Evolutionary conservation across 2,113 vertebrate genomes (phyloP), one percentile per base, ranked within the genome.

Genomic region (Falcunculus frontatus): DNA sequence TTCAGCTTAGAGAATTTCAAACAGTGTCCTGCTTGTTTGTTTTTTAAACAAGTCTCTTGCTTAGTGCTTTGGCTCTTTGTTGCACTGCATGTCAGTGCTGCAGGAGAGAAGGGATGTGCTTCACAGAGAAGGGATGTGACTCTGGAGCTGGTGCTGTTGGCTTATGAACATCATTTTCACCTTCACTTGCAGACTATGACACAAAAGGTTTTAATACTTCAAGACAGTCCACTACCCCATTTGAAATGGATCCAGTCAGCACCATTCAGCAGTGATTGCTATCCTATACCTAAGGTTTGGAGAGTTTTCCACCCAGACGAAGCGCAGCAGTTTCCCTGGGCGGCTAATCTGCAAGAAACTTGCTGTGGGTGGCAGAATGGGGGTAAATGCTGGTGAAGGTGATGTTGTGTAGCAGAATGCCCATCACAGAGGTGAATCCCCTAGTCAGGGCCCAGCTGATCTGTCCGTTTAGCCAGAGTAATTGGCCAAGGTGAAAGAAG

Each of bases 1-100:
- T 87, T 81, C 73, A 72, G 52, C 17, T 46, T 35, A 27, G 29
- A 74, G 52, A 87, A 90, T 64, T 5, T 7, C 33, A 78, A 93
- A 77, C 4, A 14, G 9, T 35, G 33, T 59, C 52, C 39, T 52
- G 13, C 13, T 88, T 87, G n/a, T 39, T 68, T 86, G 18, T 25
- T 80, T 74, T 55, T 37, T 39, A 33, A 89, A 82, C 52, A 35
- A 88, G 15, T 5, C 30, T 47, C 56, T 84, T 89, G 50, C 41
- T 90, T 88, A 78, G 75, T 81, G 39, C 69, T 95, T 82, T 42
- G 42, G 6, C 23, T 85, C 29, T 65, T 83, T 62, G 35, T 81
- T 87, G 50, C 52, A 7, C 55, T 79, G 69, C 17, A 15, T 49
- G 63, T 59, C 1, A 16, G 39, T 52, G 60, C 79, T 96, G 53